Evolutionary conservation across 2,113 vertebrate species (phyloP).

Genomic region (Phrynosoma platyrhinos): DNA sequence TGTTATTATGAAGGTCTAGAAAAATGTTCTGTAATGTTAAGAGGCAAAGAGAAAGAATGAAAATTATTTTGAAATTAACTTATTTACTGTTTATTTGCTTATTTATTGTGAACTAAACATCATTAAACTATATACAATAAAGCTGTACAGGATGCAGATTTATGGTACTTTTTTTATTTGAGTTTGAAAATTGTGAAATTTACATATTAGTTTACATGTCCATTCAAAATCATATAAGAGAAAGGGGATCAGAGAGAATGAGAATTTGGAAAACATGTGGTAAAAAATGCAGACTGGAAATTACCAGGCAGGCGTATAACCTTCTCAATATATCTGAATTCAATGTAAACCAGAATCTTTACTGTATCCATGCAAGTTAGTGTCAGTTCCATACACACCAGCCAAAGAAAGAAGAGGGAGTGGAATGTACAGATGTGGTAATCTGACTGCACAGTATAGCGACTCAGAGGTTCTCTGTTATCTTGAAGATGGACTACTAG

Average conservation of each 20-base stretch:
- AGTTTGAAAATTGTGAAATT: slow-evolving; percentile 56
- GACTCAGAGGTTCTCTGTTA: slow-evolving; percentile 66
- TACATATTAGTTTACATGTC: slow-evolving; percentile 16
- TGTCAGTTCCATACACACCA: slow-evolving; percentile 57
- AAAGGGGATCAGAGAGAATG: not conserved
- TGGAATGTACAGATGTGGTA: slow-evolving; percentile 56
- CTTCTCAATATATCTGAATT: slow-evolving; percentile 10
- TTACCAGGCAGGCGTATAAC: slow-evolving; percentile 26
- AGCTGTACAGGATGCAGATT: slow-evolving; percentile 54
- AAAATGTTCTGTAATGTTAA: not conserved
- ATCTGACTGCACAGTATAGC: slow-evolving; percentile 56
- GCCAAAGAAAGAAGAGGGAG: slow-evolving; percentile 53
- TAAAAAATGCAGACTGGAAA: slow-evolving; percentile 43
- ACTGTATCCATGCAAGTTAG: slow-evolving; percentile 39
- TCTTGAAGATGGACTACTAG: slow-evolving; percentile 77
- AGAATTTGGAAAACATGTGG: slow-evolving; percentile 48
- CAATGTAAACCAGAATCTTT: slow-evolving; percentile 48
- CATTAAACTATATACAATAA: not conserved
- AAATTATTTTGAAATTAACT: not conserved
- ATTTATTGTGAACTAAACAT: not conserved
- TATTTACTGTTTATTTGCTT: not conserved
- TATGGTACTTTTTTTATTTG: slow-evolving; percentile 64
- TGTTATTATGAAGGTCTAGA: rapidly evolving
- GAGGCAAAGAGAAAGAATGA: not conserved
- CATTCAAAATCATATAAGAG: slow-evolving; percentile 30